These are phyloP conservation scores for Procavia capensis DNA, from an alignment of 2,113 vertebrate genomes.

Conservation along the genomic window DNA sequence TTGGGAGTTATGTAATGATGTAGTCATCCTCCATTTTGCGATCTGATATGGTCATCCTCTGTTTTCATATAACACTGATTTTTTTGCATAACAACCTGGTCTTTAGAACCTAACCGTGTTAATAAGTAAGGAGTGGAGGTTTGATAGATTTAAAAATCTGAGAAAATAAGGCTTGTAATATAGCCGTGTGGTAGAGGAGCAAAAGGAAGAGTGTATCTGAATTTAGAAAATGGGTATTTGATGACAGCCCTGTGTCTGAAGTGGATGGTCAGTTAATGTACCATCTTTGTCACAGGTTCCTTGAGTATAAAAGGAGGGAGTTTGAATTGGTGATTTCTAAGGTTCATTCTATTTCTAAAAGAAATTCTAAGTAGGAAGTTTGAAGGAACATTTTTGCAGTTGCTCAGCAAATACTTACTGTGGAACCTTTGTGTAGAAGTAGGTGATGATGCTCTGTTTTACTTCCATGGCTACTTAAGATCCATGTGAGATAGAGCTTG, in stretches of 20 bases:
- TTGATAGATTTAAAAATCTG: background rate
- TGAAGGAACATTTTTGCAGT: background rate
- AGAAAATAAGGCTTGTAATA: background rate
- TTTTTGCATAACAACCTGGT: too few species aligned
- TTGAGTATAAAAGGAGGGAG: fast-evolving
- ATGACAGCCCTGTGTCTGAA: background rate
- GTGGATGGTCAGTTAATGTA: fast-evolving
- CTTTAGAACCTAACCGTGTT: too few species aligned
- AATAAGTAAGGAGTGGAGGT: background rate
- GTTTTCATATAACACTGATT: too few species aligned
- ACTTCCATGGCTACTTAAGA: fast-evolving
- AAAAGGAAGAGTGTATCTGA: fast-evolving
- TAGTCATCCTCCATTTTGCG: too few species aligned
- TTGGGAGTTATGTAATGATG: too few species aligned
- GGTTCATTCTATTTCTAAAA: background rate
- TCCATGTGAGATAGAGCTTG: fast-evolving
- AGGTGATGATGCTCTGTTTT: fast-evolving
- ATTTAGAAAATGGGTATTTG: fast-evolving
- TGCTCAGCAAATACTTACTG: fast-evolving
- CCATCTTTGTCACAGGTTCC: fast-evolving
- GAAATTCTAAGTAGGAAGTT: background rate
- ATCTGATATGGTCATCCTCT: too few species aligned
- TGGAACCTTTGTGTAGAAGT: background rate
- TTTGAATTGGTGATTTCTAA: background rate
- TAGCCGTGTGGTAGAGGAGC: background rate